Evolutionary conservation across 2,113 vertebrate genomes (phyloP), one percentile per base, ranked within the genome.

Genomic region (Sigmodon hispidus): DNA sequence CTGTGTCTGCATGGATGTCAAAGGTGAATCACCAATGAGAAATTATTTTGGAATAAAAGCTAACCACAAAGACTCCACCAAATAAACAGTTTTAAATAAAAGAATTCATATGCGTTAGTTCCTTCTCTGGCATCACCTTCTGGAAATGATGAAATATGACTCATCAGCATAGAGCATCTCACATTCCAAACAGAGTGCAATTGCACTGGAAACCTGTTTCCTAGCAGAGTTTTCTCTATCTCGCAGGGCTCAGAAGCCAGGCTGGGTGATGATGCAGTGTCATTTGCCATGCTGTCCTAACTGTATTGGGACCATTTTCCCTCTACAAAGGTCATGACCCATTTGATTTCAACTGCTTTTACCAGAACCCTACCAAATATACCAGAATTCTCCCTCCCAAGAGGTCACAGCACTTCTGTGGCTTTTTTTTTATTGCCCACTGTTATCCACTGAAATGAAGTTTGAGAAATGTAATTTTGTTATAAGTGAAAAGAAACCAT

Each of bases 1-100:
- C 55, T 91, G 3, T 48, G 79, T 34, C 1, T 81, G 93, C 40
- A 36, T 40, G 85, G 52, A 77, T 52, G n/a, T 65, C 87, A 61
- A 65, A 84, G 87, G 65, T 97, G 96, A 97, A 73, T 98, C 96
- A 96, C 75, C 52, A 55, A 16, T 73, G 76, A 76, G 90, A 94
- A 94, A 92, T 95, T 88, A 89, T 88, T 96, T 95, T 88, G 36
- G 84, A 93, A 45, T 90, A 88, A 93, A 94, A 94, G 73, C 69
- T 85, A 94, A 96, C 94, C 96, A 94, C 48, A 95, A 94, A 96
- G 85, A 59, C 59, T 86, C 36, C 55, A 89, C 72, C 89, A 97
- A 90, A 93, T 93, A 96, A 97, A 97, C 94, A 94, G 81, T 86
- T 96, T 89, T 93, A 70, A 95, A 90, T 72, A 89, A 93, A 89